These are phyloP conservation scores for Lacerta agilis DNA, from an alignment of 2,797 vertebrate genomes.

Conservation along the genomic window DNA sequence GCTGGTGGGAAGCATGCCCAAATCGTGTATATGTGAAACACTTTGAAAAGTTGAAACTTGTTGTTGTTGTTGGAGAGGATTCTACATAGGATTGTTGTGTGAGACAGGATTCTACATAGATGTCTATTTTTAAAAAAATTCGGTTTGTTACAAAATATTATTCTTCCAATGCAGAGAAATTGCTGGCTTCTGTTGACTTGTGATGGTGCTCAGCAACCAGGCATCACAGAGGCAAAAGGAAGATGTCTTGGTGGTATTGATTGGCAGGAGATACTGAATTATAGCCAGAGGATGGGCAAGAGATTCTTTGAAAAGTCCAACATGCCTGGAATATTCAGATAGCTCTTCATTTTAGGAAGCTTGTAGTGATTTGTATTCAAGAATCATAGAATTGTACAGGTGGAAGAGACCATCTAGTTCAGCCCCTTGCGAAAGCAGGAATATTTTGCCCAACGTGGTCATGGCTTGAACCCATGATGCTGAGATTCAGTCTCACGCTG, in stretches of 20 bases:
- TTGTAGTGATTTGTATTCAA: background rate
- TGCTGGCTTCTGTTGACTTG: constrained; percentile 46
- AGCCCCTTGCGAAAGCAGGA: too few relatives aligned
- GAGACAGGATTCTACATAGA: too few relatives aligned
- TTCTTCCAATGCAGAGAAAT: background rate
- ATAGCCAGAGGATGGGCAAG: background rate
- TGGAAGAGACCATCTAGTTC: too few relatives aligned
- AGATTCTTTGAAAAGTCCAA: background rate
- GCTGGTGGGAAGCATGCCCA: background rate
- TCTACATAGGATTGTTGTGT: too few relatives aligned
- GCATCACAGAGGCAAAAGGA: constrained; percentile 8
- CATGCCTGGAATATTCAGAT: background rate
- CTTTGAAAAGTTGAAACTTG: background rate
- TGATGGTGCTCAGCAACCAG: background rate
- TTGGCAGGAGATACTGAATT: constrained; percentile 2
- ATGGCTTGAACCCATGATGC: background rate
- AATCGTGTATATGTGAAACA: background rate
- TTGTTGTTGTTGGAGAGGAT: background rate
- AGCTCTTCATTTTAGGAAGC: background rate
- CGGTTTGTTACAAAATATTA: constrained; percentile 36
- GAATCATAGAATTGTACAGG: too few relatives aligned
- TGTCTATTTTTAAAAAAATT: background rate
- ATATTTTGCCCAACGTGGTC: too few relatives aligned
- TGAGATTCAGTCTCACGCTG: too few relatives aligned
- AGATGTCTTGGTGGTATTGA: background rate